Base-by-base conservation (phyloP, 2,797 vertebrate genomes). In the Acanthurus leucopareius region DNA sequence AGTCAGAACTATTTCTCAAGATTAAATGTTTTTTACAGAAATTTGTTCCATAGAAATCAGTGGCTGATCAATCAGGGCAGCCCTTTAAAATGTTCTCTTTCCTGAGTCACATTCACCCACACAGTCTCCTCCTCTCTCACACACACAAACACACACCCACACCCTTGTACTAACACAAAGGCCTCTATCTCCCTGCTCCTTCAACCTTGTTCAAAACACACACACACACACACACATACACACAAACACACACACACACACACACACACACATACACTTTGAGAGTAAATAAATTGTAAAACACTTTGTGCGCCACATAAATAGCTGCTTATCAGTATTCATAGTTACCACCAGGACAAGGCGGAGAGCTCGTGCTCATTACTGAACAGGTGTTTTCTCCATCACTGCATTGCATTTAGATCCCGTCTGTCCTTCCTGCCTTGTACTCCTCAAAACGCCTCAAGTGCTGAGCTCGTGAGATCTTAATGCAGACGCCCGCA, bases 301-400 rank as follows among this genome's bases (percentile, higher is more conserved):
- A 66, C 72, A 68, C 62, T 57, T 65, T 51, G 59, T 60, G 70
- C 74, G n/a, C 69, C 74, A 74, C 68, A 73, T 70, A 77, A 86
- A 82, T 73, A 80, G 56, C 66, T 66, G 57, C 82, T 88, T 73
- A 73, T 89, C 79, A 85, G 88, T 85, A 80, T 89, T 89, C 80
- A 84, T 82, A 73, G 77, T 73, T 45, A 73, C 59, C 71, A 74
- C 56, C 69, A 48, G 69, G 72, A 85, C 42, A 77, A 88, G 85
- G 60, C 62, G 16, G 63, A 73, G 80, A 80, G 72, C 80, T 82
- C 11, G 16, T 68, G 15, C 76, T 85, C 77, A 84, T 88, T 79
- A 87, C 76, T 2, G 73, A 86, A 73, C 88, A 92, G 89, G 83
- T 91, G 90, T 92, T 82, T 86, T 57, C 83, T 80, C 80, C 68